Conservation (phyloP, 2,797 vertebrate genomes). For the Oreochromis grahami region DNA sequence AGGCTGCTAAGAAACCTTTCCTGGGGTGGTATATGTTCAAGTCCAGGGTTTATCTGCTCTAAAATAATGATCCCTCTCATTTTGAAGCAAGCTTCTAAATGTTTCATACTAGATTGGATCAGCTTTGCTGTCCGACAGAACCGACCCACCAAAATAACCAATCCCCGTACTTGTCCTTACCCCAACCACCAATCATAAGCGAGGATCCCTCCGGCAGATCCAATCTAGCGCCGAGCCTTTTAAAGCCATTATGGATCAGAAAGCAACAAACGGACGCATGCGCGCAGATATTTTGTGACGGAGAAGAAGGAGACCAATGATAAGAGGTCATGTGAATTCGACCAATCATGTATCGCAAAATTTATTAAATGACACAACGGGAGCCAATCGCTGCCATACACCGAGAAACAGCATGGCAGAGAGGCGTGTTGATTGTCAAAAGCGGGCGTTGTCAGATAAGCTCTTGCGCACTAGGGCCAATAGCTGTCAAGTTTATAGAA, state of each 20-base stretch:
- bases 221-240: background rate
- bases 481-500: background rate
- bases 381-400: conserved; percentile 62
- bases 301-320: conserved; percentile 21
- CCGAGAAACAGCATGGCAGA: conserved; percentile 66
- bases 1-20: background rate
- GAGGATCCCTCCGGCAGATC: background rate
- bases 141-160: background rate
- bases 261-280: background rate
- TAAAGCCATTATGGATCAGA: background rate
- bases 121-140: background rate
- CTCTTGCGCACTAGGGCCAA: conserved; percentile 54
- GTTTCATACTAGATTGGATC: background rate
- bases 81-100: background rate
- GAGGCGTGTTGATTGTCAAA: conserved; percentile 36
- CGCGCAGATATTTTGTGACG: background rate
- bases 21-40: background rate
- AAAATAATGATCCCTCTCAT: background rate
- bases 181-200: background rate
- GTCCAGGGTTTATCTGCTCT: background rate
- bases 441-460: conserved; percentile 28
- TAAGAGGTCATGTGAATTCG: conserved; percentile 40
- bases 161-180: background rate
- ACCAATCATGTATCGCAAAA: conserved; percentile 41
- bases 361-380: conserved; percentile 49